Evolutionary conservation across 2,113 vertebrate genomes (phyloP), one percentile per base, ranked within the genome.

Genomic region (Zosterops hypoxanthus): DNA sequence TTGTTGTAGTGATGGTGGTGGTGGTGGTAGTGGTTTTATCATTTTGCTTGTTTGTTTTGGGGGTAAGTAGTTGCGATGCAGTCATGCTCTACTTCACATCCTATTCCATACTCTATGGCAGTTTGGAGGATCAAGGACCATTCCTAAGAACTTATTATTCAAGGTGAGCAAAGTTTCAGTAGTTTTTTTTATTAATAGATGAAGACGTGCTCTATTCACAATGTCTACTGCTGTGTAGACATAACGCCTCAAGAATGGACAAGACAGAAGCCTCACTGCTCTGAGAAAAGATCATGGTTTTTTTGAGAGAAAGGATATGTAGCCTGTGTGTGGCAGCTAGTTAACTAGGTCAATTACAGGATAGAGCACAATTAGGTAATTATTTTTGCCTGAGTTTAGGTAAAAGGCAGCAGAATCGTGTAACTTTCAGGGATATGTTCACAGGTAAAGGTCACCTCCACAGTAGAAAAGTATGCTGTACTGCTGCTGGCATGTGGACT

Each of bases 131-230:
- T 86, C 97, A 96, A 92, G 98, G 98, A 98, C 96, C 97, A 97
- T 95, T 93, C 97, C 97, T 96, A 97, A 97, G 97, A 97, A 90
- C 95, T 97, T 97, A 81, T 96, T 97, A 97, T 94, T 96, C 97
- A 97, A 98, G 98, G 98, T 98, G 98, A 98, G 98, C 97, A 96
- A 97, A 39, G n/a, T 97, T 98, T 98, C 92, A 84, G 90, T 94
- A 97, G 97, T 95, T 96, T 94, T 95, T 95, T 89, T 94, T 92
- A 61, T 95, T 86, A 86, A 90, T 79, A 80, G 86, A 39, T 12
- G 8, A 42, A 52, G 61, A 72, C 0, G 0, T 95, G 76, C 76
- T 93, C 59, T 94, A 60, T 82, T 91, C 94, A 25, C 70, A 59
- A 10, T 56, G 83, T 88, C 94, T 90, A 36, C 91, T 5, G 2